Evolutionary conservation across 2,113 vertebrate species (phyloP), one percentile per base, ranked within the genome.

Genomic region (Microcebus griseorufus): DNA sequence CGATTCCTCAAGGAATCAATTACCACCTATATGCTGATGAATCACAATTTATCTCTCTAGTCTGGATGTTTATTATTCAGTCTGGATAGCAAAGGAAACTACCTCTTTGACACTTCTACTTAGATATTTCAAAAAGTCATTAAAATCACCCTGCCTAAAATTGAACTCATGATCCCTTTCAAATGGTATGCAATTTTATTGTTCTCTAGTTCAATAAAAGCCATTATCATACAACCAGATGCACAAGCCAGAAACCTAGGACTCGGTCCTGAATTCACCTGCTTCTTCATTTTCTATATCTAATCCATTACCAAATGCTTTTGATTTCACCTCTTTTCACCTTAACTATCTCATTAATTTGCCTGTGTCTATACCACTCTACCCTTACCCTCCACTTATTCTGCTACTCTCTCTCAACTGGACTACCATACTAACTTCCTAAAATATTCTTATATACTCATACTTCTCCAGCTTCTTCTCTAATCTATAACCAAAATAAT

Each of bases 321-420:
- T 76, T 45, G 3, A 8, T 69, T 60, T 65, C 4, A 34, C 25
- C 9, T 82, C 32, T n/a, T n/a, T n/a, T n/a, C n/a, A n/a, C n/a
- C n/a, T 51, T 58, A 58, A 14, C 1, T 58, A 23, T 12, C 4
- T 34, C 6, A 72, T 27, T 7, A 23, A 3, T 55, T 48, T 58
- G 4, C 12, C 3, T n/a, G 2, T 27, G 4, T 25, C 2, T 34
- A 25, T 5, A 34, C 7, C 25, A 3, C 6, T 73, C 13, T 42
- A 25, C 4, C 0, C 13, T 7, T 14, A 27, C 6, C 9, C 4
- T 14, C 10, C 42, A 27, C 6, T 75, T 73, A 67, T n/a, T 88
- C 45, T 58, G 17, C 39, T 25, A 29, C 9, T n/a, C n/a, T 48
- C 8, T n/a, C n/a, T 84, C 34, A 42, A n/a, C 10, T 45, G 22